These are phyloP conservation scores for Synanthedon formicaeformis DNA, from an alignment of 2,888 invertebrate species.

Conservation along the genomic window DNA sequence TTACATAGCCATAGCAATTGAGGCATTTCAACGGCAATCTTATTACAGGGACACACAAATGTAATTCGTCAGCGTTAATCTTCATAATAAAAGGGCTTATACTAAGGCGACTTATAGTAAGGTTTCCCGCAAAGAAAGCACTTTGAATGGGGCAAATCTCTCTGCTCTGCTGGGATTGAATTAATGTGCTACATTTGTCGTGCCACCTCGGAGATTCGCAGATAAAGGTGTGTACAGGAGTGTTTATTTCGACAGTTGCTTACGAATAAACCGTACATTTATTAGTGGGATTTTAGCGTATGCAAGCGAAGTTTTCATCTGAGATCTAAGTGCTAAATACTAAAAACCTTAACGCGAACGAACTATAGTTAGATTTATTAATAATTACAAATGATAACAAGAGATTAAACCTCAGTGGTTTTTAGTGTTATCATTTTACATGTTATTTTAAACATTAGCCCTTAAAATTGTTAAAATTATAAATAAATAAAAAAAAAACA, in stretches of 20 bases:
- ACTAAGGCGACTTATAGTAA: slow-evolving; percentile 2
- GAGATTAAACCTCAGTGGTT: too few species aligned
- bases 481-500: too few species aligned
- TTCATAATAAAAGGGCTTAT: slow-evolving; percentile 2
- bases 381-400: too few species aligned
- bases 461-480: too few species aligned
- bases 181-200: slow-evolving; percentile 3
- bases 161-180: slow-evolving; percentile 3
- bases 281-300: not conserved
- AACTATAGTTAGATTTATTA: too few species aligned
- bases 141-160: slow-evolving; percentile 5
- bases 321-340: too few species aligned
- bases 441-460: too few species aligned
- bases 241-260: not conserved
- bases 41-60: not conserved
- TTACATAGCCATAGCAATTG: too few species aligned
- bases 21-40: slow-evolving; percentile 1
- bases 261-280: not conserved
- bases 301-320: not conserved
- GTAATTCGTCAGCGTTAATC: not conserved
- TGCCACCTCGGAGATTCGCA: slow-evolving; percentile 1
- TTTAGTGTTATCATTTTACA: too few species aligned
- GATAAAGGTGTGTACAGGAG: not conserved
- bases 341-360: too few species aligned
- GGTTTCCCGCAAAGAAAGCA: slow-evolving; percentile 4